phyloP scores from a whole-genome alignment of 1,140 invertebrate genomes.

The Zaprionus vittiger region DNA sequence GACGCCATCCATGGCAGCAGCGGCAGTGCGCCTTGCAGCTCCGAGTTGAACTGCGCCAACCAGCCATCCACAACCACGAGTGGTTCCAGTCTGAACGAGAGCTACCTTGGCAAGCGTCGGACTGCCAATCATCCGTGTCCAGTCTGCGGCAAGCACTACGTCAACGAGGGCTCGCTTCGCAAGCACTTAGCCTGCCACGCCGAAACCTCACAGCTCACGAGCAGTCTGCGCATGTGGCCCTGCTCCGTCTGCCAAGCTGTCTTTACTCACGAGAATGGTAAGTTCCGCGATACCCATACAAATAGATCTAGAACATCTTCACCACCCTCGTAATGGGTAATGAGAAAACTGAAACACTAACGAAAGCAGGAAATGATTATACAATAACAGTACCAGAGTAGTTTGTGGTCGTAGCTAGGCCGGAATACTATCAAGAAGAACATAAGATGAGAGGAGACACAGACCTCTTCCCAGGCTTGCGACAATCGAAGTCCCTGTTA shows the following conservation, averaged over 20 bases:
- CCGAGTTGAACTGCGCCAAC: conserved; percentile 46
- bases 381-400: no score
- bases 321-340: no score
- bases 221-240: conserved; percentile 95
- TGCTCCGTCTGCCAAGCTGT: conserved; percentile 97
- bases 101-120: conserved; percentile 94
- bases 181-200: conserved; percentile 97
- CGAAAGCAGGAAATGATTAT: no score
- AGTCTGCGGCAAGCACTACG: conserved; percentile 97
- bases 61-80: conserved; percentile 29
- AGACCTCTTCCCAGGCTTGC: no score
- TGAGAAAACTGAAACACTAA: no score
- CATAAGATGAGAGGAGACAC: no score
- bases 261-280: conserved; percentile 97
- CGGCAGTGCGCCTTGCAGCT: conserved; percentile 36
- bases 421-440: no score
- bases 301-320: no score
- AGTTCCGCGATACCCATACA: neutral
- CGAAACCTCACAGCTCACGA: conserved; percentile 94
- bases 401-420: no score
- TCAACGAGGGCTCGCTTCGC: conserved; percentile 95
- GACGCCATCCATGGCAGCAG: conserved; percentile 40
- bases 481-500: no score
- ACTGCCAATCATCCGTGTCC: conserved; percentile 97
- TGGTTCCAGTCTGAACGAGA: conserved; percentile 85